These are phyloP conservation scores for Eupithecia exiguata DNA, from an alignment of 2,888 invertebrate species.

Conservation along the genomic window DNA sequence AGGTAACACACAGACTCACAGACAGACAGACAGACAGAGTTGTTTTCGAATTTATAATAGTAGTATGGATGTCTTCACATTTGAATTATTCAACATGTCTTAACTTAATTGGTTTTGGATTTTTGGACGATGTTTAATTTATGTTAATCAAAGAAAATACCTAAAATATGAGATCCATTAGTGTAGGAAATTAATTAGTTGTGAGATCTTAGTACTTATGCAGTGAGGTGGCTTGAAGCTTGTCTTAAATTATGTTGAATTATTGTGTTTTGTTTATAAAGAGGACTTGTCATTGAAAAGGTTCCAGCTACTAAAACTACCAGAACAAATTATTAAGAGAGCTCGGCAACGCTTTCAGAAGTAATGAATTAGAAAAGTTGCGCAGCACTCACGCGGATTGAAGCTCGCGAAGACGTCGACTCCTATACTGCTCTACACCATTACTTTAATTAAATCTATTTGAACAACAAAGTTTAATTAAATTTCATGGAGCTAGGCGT, in stretches of 20 bases:
- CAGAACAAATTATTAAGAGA: constrained; percentile 84
- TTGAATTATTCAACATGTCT: too few species aligned
- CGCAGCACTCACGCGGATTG: constrained; percentile 84
- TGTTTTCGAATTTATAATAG: too few species aligned
- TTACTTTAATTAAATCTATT: constrained; percentile 86
- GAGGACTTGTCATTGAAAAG: neutral
- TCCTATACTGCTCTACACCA: constrained; percentile 75
- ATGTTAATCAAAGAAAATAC: too few species aligned
- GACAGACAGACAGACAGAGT: too few species aligned
- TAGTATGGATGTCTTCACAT: too few species aligned
- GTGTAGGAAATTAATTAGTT: too few species aligned
- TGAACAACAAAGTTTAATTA: constrained; percentile 86
- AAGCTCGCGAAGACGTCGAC: constrained; percentile 62
- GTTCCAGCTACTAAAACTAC: constrained; percentile 61
- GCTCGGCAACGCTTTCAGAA: constrained; percentile 83
- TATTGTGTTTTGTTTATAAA: neutral
- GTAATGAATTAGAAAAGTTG: constrained; percentile 85
- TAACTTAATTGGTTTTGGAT: too few species aligned
- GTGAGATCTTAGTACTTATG: too few species aligned
- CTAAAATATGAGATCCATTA: too few species aligned
- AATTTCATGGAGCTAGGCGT: constrained; percentile 84
- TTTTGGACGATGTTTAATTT: too few species aligned
- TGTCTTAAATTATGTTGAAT: neutral
- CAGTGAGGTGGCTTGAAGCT: neutral
- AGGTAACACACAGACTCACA: too few species aligned